phyloP scores from a whole-genome alignment of 2,888 invertebrate species.

The Drepanosiphum platanoidis region DNA sequence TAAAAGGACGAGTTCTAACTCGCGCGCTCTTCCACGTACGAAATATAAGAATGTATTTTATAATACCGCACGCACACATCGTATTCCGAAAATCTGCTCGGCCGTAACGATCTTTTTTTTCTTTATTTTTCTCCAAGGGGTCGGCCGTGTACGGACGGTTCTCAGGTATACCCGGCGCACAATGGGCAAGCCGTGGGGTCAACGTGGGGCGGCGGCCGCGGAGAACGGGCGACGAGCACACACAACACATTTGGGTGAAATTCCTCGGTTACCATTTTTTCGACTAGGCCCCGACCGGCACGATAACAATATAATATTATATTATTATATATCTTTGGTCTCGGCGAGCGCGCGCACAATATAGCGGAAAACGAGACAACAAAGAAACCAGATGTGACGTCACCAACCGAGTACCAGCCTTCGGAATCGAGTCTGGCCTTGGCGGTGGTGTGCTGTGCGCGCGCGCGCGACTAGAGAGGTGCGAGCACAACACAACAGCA shows the following conservation, averaged over 20 bases:
- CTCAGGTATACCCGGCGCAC: not conserved
- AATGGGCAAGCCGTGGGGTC: constrained; percentile 21
- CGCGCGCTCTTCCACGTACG: too few species aligned
- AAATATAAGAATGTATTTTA: too few species aligned
- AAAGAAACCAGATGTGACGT: constrained; percentile 62
- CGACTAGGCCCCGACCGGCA: not conserved
- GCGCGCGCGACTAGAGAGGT: constrained; percentile 46
- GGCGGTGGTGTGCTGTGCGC: constrained; percentile 27
- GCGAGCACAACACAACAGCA: not conserved
- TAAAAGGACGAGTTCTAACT: not conserved
- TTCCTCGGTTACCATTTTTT: constrained; percentile 45
- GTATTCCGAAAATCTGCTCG: constrained; percentile 32
- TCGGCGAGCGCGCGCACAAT: constrained; percentile 8
- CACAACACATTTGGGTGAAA: constrained; percentile 18
- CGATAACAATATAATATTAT: not conserved
- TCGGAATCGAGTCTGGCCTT: constrained; percentile 53
- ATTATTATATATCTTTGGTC: constrained; percentile 40
- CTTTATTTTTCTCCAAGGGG: not conserved
- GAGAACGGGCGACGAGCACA: too few species aligned
- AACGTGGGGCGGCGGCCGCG: constrained; percentile 1
- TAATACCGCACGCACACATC: not conserved
- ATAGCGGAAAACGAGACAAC: constrained; percentile 62
- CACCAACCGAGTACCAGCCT: constrained; percentile 50
- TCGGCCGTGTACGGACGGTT: not conserved
- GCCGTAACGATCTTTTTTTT: constrained; percentile 11